Conservation (phyloP, 37 sponge, comb jelly and placozoan genomes). For the Oopsacas minuta region DNA sequence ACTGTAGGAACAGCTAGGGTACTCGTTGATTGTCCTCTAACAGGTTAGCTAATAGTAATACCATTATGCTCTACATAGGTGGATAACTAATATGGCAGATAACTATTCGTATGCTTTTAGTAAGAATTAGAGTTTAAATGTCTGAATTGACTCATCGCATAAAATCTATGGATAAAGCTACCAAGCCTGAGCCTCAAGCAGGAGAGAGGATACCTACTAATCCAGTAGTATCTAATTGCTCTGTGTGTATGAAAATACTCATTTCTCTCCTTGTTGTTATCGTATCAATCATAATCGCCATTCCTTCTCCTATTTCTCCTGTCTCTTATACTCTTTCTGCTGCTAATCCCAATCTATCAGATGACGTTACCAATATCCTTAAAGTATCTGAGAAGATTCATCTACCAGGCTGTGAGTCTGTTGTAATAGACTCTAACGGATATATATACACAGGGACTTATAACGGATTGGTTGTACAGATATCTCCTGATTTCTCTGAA, state of each 20-base stretch:
- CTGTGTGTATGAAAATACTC: background rate
- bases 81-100: too few relatives aligned
- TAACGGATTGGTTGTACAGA: background rate
- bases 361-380: background rate
- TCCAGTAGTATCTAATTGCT: background rate
- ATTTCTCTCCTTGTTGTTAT: background rate
- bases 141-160: conserved; percentile 1
- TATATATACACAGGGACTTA: background rate
- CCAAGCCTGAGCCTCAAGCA: background rate
- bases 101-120: too few relatives aligned
- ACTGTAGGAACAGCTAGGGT: background rate
- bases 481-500: background rate
- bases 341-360: background rate
- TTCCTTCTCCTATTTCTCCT: background rate
- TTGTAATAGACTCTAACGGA: background rate
- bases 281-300: background rate
- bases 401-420: background rate
- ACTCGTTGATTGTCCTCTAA: background rate
- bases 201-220: background rate
- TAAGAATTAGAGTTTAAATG: too few relatives aligned
- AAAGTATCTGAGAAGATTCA: background rate
- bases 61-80: too few relatives aligned
- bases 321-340: background rate
- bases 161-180: background rate
- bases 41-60: background rate